Evolutionary conservation across 2,797 vertebrate genomes (phyloP).

Genomic region (Sebastes oblongus): DNA sequence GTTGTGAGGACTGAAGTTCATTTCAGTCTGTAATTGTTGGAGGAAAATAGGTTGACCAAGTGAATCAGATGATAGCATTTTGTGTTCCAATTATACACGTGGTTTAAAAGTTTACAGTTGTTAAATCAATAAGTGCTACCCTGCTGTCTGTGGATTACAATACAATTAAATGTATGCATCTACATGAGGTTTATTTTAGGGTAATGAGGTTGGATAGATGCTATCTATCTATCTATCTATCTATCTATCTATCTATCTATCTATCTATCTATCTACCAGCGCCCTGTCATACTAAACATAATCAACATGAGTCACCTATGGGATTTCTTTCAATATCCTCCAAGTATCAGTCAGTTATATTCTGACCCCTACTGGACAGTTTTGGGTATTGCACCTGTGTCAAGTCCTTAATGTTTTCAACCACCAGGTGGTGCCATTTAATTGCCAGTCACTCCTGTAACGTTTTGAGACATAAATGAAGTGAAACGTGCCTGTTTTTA

Average conservation of each 20-base stretch:
- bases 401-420: neutral
- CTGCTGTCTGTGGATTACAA: neutral
- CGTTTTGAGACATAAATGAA: neutral
- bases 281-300: neutral
- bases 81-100: neutral
- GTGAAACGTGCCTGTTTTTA: neutral
- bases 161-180: neutral
- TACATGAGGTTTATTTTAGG: neutral
- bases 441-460: neutral
- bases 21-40: neutral
- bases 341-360: neutral
- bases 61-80: neutral
- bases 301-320: neutral
- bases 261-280: neutral
- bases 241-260: neutral
- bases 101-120: neutral
- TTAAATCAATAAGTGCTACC: neutral
- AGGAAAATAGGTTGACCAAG: neutral
- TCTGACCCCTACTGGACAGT: slow-evolving; percentile 56
- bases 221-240: neutral
- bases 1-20: neutral
- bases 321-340: neutral
- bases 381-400: neutral
- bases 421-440: slow-evolving; percentile 53
- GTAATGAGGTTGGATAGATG: neutral